Percentiles rank a stretch among this genome's conserved stretches.
Evolutionary conservation across 1,140 invertebrate genomes (phyloP).

Genomic region (Tetraneura akinire): DNA sequence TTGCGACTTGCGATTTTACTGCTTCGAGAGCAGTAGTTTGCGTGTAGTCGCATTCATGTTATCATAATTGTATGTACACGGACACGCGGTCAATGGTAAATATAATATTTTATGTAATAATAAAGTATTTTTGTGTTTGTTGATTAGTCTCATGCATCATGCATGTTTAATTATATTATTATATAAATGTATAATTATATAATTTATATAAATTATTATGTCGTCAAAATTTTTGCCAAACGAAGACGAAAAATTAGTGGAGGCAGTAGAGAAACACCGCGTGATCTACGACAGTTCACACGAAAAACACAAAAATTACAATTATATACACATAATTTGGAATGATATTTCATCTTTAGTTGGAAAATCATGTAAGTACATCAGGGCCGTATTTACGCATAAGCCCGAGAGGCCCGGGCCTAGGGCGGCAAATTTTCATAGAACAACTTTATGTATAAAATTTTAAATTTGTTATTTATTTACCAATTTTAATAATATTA

Average conservation of each 20-base stretch:
- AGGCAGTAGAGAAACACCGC: background rate
- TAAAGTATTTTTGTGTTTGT: too few relatives aligned
- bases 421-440: too few relatives aligned
- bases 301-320: background rate
- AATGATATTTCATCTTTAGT: background rate
- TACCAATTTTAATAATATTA: too few relatives aligned
- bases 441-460: too few relatives aligned
- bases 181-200: too few relatives aligned
- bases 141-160: background rate
- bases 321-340: background rate
- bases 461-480: too few relatives aligned
- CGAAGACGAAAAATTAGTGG: constrained; percentile 1
- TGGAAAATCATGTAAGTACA: background rate
- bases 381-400: too few relatives aligned
- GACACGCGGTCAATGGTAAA: too few relatives aligned
- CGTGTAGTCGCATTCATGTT: background rate
- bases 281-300: background rate
- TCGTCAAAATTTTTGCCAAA: background rate
- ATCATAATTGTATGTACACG: too few relatives aligned
- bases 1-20: background rate
- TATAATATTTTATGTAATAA: too few relatives aligned
- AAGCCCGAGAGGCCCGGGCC: too few relatives aligned
- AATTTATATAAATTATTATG: background rate
- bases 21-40: background rate
- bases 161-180: too few relatives aligned